Conservation (phyloP, 2,113 vertebrate species). For the Ciconia stormi region DNA sequence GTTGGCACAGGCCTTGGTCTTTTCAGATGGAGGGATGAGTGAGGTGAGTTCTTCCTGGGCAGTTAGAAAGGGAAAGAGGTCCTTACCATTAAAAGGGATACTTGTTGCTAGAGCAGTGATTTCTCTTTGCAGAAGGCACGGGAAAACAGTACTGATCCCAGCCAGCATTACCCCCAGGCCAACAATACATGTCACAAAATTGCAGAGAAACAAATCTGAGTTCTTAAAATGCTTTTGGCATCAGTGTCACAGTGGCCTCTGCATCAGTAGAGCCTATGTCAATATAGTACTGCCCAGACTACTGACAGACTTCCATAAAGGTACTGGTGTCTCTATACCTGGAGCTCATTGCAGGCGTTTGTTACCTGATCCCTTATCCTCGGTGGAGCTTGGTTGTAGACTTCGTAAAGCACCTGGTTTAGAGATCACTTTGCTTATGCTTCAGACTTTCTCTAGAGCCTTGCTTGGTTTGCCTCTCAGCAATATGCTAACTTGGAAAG, state of each 20-base stretch:
- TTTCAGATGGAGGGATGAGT: not conserved
- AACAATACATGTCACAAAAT: not conserved
- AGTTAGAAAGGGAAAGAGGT: not conserved
- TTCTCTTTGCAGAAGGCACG: not conserved
- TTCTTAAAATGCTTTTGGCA: not conserved
- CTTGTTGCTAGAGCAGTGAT: not conserved
- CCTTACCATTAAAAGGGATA: not conserved
- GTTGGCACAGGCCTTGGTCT: not conserved
- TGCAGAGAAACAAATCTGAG: not conserved
- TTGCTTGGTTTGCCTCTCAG: not conserved
- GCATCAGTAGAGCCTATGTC: not conserved
- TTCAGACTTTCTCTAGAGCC: not conserved
- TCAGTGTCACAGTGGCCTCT: not conserved
- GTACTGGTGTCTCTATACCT: not conserved
- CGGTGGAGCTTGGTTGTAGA: not conserved
- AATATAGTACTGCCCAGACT: not conserved
- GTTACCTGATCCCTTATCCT: not conserved
- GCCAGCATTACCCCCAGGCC: not conserved
- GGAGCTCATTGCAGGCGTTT: not conserved
- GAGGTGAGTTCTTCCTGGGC: not conserved
- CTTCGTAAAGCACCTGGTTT: not conserved
- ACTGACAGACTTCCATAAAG: not conserved
- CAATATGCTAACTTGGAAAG: not conserved
- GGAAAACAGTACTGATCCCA: not conserved
- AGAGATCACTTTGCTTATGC: not conserved